These are phyloP conservation scores for Leptoclinus maculatus DNA, from an alignment of 2,797 vertebrate species.

Conservation along the genomic window DNA sequence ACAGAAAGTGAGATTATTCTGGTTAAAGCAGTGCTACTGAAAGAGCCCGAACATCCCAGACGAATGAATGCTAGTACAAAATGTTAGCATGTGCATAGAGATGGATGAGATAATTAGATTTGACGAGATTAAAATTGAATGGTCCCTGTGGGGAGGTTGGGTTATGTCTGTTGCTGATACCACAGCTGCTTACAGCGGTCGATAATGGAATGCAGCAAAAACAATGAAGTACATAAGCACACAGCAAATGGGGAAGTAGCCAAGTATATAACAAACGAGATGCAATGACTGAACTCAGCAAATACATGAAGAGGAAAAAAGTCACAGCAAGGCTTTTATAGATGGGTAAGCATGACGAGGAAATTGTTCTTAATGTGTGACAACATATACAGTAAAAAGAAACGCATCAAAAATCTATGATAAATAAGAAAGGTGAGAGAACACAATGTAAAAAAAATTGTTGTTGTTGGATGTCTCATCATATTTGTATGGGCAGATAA, in stretches of 20 bases:
- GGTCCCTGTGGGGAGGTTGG: slow-evolving; percentile 3
- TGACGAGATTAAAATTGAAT: slow-evolving; percentile 17
- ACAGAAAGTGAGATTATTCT: slow-evolving; percentile 42
- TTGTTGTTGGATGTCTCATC: not conserved
- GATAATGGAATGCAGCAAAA: not conserved
- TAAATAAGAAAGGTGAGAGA: not conserved
- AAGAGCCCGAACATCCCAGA: not conserved
- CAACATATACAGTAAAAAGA: not conserved
- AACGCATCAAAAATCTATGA: not conserved
- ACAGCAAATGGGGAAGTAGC: not conserved
- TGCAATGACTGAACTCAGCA: not conserved
- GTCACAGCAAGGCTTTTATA: not conserved
- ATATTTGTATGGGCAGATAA: not conserved
- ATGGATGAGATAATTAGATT: slow-evolving; percentile 17
- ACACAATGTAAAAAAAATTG: not conserved
- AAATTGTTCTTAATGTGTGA: not conserved
- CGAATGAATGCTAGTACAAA: not conserved
- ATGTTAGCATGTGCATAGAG: not conserved
- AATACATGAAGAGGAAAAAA: not conserved
- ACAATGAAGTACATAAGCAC: not conserved
- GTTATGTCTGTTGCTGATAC: not conserved
- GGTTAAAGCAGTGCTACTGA: not conserved
- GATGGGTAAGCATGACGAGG: not conserved
- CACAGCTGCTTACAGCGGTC: not conserved
- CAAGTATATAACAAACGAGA: not conserved